Base-by-base conservation (phyloP, 2,888 invertebrate species). In the Lasioglossum zephyrum region DNA sequence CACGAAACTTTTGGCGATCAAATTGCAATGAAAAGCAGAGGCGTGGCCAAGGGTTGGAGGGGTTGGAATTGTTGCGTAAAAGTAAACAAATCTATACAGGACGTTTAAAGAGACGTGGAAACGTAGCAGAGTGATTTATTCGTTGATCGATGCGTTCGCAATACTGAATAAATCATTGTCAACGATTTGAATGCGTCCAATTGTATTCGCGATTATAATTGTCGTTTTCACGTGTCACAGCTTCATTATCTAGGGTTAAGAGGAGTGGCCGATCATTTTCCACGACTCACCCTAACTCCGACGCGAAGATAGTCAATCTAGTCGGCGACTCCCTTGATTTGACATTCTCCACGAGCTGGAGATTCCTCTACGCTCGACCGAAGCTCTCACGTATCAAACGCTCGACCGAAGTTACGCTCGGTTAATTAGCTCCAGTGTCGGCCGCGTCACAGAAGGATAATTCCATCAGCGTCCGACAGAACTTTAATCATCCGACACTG, bases 401-500 rank as follows among this genome's bases (percentile, higher is more conserved):
- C 53, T 44, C 57, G 18, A n/a, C 36, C 49, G 39, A 60, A 86
- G 82, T 77, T 82, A 47, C n/a, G 53, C 49, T 22, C 57, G 73
- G 73, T 77, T 83, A 87, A 87, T 87, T 87, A 81, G 63, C 41
- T 4, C 47, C 72, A 36, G 66, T 26, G 72, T 63, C 80, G 39
- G 39, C 9, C 13, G 47, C 44, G 73, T 76, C 78, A 39, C 39
- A 31, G 77, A 26, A 26, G 53, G 70, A 82, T 83, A 87, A 87
- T 73, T 86, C 76, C 81, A 86, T 86, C 86, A 49, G n/a, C 36
- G 60, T 39, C 66, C 31, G 72, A 73, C 22, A 49, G 77, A 81
- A 81, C 26, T 81, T 83, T 77, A 83, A 86, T 87, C 86, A 86
- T 57, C 44, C 22, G 39, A 39, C 36, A 72, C 70, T 72, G 70